Percentiles rank a stretch among this genome's conserved stretches.
phyloP scores from a whole-genome alignment of 2,113 vertebrate species.

The Carettochelys insculpta region DNA sequence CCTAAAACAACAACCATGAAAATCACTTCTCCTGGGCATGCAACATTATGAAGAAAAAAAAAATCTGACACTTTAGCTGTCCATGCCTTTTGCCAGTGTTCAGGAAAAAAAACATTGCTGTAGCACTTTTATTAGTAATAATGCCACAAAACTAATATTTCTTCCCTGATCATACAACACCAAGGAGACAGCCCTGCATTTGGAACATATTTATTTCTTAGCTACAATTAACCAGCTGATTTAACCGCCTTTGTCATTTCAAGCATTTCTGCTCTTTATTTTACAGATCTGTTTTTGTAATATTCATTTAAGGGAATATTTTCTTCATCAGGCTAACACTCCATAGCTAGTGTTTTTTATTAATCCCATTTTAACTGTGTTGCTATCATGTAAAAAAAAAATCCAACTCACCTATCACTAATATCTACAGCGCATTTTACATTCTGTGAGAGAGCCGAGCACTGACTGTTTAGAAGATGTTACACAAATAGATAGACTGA shows the following conservation, averaged over 20 bases:
- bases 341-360: background rate
- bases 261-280: background rate
- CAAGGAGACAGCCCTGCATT: background rate
- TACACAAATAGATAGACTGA: background rate
- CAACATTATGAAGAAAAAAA: background rate
- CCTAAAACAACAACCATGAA: conserved; percentile 60
- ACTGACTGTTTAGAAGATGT: background rate
- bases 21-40: conserved; percentile 43
- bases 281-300: background rate
- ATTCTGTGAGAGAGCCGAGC: conserved; percentile 8
- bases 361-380: background rate
- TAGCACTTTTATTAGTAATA: conserved; percentile 15
- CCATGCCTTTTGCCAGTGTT: background rate
- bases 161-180: background rate
- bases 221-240: conserved; percentile 28
- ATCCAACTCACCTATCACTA: background rate
- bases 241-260: background rate
- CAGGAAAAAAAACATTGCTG: background rate
- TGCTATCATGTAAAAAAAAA: background rate
- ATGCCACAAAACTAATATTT: conserved; percentile 9
- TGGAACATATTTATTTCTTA: conserved; percentile 25
- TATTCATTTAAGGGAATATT: conserved; percentile 23
- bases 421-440: background rate
- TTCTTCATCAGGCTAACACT: background rate
- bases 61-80: conserved; percentile 5